These are phyloP conservation scores for Diarsia brunnea DNA, from an alignment of 2,888 invertebrate species.

Conservation along the genomic window DNA sequence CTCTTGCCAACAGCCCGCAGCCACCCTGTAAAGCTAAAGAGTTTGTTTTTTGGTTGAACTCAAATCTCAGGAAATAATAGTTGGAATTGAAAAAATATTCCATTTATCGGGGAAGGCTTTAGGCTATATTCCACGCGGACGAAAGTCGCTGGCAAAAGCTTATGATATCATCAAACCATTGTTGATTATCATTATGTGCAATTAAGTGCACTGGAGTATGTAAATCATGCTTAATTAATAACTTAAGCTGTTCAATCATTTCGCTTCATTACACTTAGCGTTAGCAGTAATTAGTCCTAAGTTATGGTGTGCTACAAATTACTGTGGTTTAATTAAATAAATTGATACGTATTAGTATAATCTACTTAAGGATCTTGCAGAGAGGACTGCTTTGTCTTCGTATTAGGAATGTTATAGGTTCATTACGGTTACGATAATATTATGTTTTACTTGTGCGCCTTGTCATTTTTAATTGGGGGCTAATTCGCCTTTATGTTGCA, in stretches of 20 bases:
- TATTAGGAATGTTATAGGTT: background rate
- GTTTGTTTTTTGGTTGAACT: too few species aligned
- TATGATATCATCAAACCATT: slow-evolving; percentile 48
- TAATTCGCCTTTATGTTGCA: too few species aligned
- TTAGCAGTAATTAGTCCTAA: slow-evolving; percentile 46
- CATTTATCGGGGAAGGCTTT: too few species aligned
- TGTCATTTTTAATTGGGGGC: too few species aligned
- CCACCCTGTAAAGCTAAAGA: too few species aligned
- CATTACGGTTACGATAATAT: background rate
- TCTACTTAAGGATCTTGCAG: background rate
- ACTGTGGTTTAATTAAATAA: background rate
- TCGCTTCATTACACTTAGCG: slow-evolving; percentile 50
- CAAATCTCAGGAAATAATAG: too few species aligned
- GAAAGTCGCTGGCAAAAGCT: too few species aligned
- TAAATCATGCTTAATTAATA: slow-evolving; percentile 62
- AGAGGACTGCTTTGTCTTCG: background rate
- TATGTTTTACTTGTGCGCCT: too few species aligned
- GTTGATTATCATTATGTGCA: slow-evolving; percentile 45
- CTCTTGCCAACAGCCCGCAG: too few species aligned
- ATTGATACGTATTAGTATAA: background rate
- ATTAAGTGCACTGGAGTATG: slow-evolving; percentile 59
- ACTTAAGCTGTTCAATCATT: slow-evolving; percentile 63
- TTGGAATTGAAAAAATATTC: too few species aligned
- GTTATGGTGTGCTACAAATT: slow-evolving; percentile 26
- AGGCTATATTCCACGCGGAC: too few species aligned